phyloP scores from a whole-genome alignment of 2,888 invertebrate genomes.

The Nebria brevicollis region DNA sequence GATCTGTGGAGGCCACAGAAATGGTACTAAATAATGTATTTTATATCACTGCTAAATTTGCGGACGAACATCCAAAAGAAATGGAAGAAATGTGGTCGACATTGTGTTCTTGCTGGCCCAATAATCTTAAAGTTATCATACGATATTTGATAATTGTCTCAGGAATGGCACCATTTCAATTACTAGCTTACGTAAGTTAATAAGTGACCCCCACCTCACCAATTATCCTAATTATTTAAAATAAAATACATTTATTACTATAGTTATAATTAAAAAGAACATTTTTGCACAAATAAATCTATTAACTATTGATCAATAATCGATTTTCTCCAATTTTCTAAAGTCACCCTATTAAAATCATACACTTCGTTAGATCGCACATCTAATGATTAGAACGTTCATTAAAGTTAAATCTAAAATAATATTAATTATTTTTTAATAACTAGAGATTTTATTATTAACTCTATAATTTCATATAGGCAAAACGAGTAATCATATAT shows the following conservation, averaged over 20 bases:
- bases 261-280: not conserved
- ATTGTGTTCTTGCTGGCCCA: conserved; percentile 94
- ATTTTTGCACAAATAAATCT: not conserved
- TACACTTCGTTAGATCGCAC: not conserved
- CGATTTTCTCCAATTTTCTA: not conserved
- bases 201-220: not conserved
- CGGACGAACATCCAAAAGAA: conserved; percentile 94
- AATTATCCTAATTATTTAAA: not conserved
- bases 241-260: not conserved
- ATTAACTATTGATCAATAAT: not conserved
- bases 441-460: not conserved
- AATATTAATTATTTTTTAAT: conserved; percentile 29
- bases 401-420: conserved; percentile 18
- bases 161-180: conserved; percentile 95
- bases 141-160: conserved; percentile 96
- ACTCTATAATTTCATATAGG: conserved; percentile 66
- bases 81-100: conserved; percentile 97
- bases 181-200: conserved; percentile 87
- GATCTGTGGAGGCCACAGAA: conserved; percentile 98
- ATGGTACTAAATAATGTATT: conserved; percentile 99
- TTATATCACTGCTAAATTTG: conserved; percentile 98
- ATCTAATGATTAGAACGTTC: conserved; percentile 5
- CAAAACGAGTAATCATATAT: conserved; percentile 94
- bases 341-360: not conserved
- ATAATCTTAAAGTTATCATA: conserved; percentile 96